A percentile compares a stretch with the other conserved stretches of the same genome.
These are phyloP conservation scores for Carabus problematicus DNA, from an alignment of 2,888 invertebrate species.

Conservation along the genomic window DNA sequence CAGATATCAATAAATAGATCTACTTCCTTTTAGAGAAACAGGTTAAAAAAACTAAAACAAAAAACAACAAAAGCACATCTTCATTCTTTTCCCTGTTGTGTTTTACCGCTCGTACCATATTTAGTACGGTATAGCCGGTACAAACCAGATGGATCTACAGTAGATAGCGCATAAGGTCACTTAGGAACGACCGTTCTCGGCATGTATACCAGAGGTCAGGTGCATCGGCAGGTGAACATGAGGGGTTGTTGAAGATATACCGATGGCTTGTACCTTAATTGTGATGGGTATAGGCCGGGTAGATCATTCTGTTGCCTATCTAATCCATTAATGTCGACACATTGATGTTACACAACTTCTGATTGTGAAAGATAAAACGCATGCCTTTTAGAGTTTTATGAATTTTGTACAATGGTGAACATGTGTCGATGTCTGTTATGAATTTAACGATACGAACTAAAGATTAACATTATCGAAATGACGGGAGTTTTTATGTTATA, in stretches of 20 bases:
- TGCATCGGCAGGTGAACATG: slow-evolving; percentile 29
- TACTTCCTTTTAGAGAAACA: slow-evolving; percentile 27
- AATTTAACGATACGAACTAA: no score
- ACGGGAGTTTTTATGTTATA: no score
- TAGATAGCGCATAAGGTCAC: no score
- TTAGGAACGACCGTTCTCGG: no score
- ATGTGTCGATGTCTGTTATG: no score
- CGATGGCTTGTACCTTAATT: slow-evolving; percentile 26
- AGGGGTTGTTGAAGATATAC: slow-evolving; percentile 3
- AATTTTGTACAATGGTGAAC: neutral
- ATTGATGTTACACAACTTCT: slow-evolving; percentile 23
- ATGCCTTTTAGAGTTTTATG: slow-evolving; percentile 12
- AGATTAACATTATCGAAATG: no score
- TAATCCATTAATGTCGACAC: slow-evolving; percentile 34
- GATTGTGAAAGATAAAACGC: slow-evolving; percentile 29
- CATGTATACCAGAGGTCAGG: slow-evolving; percentile 22
- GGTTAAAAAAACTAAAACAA: no score
- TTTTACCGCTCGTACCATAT: no score
- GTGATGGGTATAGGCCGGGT: slow-evolving; percentile 22
- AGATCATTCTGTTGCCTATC: slow-evolving; percentile 14
- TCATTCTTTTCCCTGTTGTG: no score
- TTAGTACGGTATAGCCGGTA: no score
- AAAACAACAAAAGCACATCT: no score
- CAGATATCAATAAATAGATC: slow-evolving; percentile 40
- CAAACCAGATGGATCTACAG: no score